Conservation (phyloP, 2,113 vertebrate species). For the Vulpes vulpes region DNA sequence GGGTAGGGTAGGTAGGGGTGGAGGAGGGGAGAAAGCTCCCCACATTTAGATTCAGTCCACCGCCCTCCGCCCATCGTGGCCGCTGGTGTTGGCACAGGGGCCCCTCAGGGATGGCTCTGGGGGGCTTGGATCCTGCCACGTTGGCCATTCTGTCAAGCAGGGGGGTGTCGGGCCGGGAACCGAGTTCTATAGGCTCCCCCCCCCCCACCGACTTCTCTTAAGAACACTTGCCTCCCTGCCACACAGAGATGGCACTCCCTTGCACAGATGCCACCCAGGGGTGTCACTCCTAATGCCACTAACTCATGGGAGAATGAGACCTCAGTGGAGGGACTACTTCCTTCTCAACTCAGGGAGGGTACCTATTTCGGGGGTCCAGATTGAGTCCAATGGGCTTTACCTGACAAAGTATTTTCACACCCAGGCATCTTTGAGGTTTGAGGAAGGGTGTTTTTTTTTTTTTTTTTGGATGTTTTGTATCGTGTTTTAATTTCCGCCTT, state of each 20-base stretch:
- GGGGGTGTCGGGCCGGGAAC: constrained; percentile 59
- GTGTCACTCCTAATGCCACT: constrained; percentile 12
- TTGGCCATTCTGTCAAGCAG: constrained; percentile 76
- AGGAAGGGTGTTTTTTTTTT: not conserved
- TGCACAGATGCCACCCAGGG: constrained; percentile 31
- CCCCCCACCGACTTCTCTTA: not conserved
- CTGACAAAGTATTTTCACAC: not conserved
- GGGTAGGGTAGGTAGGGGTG: constrained; percentile 20
- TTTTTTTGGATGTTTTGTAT: not conserved
- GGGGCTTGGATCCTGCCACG: constrained; percentile 37
- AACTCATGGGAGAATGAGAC: constrained; percentile 28
- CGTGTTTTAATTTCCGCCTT: constrained; percentile 39
- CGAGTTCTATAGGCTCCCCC: not conserved
- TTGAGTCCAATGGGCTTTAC: not conserved
- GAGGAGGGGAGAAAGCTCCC: constrained; percentile 50
- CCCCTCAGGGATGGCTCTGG: constrained; percentile 22
- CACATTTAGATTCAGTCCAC: not conserved
- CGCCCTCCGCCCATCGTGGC: constrained; percentile 46
- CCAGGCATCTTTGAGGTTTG: not conserved
- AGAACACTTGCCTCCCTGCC: constrained; percentile 43
- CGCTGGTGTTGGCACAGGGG: constrained; percentile 73
- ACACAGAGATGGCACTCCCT: not conserved
- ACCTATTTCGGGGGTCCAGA: constrained; percentile 13
- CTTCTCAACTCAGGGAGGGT: not conserved
- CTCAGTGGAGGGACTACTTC: constrained; percentile 11